phyloP scores from a whole-genome alignment of 35 echinoderm and acorn worm genomes.

The Ophiothrix spiculata region DNA sequence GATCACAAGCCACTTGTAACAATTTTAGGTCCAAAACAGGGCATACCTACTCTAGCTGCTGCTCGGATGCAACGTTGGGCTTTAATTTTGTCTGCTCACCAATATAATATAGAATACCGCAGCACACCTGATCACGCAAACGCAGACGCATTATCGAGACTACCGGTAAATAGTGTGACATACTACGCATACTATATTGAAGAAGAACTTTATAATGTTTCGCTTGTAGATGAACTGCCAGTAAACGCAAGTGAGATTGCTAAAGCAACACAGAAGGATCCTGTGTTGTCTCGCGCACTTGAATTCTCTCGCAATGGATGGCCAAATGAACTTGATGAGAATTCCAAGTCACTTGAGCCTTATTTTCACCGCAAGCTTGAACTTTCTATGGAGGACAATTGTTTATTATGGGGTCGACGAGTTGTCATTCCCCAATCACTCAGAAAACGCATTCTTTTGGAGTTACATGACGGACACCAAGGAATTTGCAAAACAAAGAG shows the following conservation, averaged over 20 bases:
- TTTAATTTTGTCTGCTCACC: slow-evolving; percentile 37
- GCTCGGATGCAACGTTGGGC: slow-evolving; percentile 62
- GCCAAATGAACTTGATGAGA: slow-evolving; percentile 21
- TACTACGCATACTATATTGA: not conserved
- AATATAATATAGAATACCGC: slow-evolving; percentile 34
- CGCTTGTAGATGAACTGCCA: slow-evolving; percentile 42
- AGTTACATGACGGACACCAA: slow-evolving; percentile 62
- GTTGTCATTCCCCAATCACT: slow-evolving; percentile 52
- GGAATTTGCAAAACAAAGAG: slow-evolving; percentile 47
- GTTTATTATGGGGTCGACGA: slow-evolving; percentile 59
- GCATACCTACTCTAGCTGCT: slow-evolving; percentile 54
- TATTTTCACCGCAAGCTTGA: slow-evolving; percentile 42
- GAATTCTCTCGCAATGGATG: slow-evolving; percentile 43
- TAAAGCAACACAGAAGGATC: slow-evolving; percentile 42
- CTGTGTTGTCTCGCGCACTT: slow-evolving; percentile 30
- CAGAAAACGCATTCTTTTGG: slow-evolving; percentile 38
- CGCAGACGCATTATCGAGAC: slow-evolving; percentile 52
- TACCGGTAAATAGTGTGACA: slow-evolving; percentile 36
- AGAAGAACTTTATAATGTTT: slow-evolving; percentile 31
- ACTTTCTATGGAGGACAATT: slow-evolving; percentile 47
- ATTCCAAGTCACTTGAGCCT: slow-evolving; percentile 34
- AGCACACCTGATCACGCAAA: slow-evolving; percentile 14
- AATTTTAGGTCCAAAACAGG: slow-evolving; percentile 41
- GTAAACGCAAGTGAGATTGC: slow-evolving; percentile 41
- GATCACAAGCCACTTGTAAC: slow-evolving; percentile 66